Conservation (phyloP, 2,888 invertebrate species). For the Dermolepida albohirtum region DNA sequence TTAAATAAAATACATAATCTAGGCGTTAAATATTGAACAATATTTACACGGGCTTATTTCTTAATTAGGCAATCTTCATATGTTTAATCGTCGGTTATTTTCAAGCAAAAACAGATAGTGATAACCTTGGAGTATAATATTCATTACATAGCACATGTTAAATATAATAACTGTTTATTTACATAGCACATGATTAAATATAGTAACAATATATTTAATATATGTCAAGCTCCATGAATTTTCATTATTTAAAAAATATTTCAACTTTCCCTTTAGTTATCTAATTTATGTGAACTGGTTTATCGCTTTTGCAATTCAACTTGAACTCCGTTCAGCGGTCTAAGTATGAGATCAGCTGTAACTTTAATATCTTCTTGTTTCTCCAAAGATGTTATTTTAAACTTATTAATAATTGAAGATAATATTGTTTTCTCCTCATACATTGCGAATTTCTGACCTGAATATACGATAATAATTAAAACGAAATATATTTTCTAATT, state of each 20-base stretch:
- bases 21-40: no score
- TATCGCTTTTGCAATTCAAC: slow-evolving; percentile 47
- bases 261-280: background rate
- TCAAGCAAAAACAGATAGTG: no score
- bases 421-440: slow-evolving; percentile 52
- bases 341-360: slow-evolving; percentile 47
- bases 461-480: background rate
- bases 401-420: slow-evolving; percentile 50
- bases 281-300: no score
- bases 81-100: no score
- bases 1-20: no score
- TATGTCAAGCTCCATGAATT: background rate
- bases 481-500: no score
- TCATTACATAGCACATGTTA: no score
- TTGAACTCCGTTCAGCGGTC: slow-evolving; percentile 50
- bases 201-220: background rate
- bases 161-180: no score
- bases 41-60: no score
- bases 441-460: slow-evolving; percentile 54
- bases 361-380: slow-evolving; percentile 48
- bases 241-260: background rate
- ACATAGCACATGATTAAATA: no score
- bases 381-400: slow-evolving; percentile 49
- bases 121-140: no score
- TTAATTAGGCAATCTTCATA: no score